Percentiles rank a stretch among this genome's conserved stretches.
These are phyloP conservation scores for Cassiopea xamachana DNA, from an alignment of 30 jellyfish, hydroid and myxozoan species.

Conservation along the genomic window DNA sequence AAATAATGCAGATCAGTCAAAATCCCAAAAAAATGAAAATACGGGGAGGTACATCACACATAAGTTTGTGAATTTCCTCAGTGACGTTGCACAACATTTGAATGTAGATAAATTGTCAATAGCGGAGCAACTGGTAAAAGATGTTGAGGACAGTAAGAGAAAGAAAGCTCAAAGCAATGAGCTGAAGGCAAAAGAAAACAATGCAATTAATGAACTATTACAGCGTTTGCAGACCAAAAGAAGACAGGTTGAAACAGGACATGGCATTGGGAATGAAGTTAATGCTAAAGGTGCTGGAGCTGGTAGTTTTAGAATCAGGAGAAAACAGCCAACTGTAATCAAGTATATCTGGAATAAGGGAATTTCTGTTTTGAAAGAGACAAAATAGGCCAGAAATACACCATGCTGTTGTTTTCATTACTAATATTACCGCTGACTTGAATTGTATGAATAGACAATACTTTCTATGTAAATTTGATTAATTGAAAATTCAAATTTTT, in stretches of 20 bases:
- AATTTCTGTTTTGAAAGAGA: constrained; percentile 63
- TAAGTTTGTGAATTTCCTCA: constrained; percentile 65
- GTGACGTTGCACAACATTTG: constrained; percentile 70
- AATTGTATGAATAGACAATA: too few species aligned
- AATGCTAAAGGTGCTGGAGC: not conserved
- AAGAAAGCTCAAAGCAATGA: constrained; percentile 20
- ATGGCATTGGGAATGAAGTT: not conserved
- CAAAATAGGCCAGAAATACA: not conserved
- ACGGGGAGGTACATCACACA: constrained; percentile 59
- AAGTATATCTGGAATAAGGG: constrained; percentile 70
- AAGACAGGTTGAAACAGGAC: not conserved
- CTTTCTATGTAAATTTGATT: too few species aligned
- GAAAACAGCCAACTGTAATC: constrained; percentile 59
- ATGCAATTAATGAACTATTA: not conserved
- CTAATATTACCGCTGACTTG: too few species aligned
- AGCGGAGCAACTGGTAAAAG: constrained; percentile 78
- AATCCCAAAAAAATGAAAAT: not conserved
- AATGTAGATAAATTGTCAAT: constrained; percentile 70
- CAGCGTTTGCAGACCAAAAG: constrained; percentile 7
- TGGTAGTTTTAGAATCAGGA: constrained; percentile 21
- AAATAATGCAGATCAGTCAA: not conserved
- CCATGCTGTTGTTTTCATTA: too few species aligned
- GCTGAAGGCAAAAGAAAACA: constrained; percentile 2
- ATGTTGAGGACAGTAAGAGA: constrained; percentile 63
- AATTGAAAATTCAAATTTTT: too few species aligned